Conservation (phyloP, 2,113 vertebrate species). For the Verasper variegatus region DNA sequence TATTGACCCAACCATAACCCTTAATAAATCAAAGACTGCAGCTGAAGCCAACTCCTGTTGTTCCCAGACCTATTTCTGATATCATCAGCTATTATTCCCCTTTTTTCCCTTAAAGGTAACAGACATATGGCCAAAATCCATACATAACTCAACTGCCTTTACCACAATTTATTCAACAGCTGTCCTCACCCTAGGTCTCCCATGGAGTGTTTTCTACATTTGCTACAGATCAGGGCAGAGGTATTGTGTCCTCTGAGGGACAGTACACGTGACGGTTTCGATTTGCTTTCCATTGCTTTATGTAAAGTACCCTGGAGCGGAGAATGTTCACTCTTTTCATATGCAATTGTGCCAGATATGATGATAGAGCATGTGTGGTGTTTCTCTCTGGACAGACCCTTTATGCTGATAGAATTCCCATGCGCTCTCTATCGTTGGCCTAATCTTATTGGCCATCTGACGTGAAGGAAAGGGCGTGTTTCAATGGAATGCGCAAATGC, state of each 20-base stretch:
- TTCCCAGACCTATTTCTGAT: slow-evolving; percentile 14
- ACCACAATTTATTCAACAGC: slow-evolving; percentile 42
- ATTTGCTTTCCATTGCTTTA: slow-evolving; percentile 26
- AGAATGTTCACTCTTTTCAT: slow-evolving; percentile 15
- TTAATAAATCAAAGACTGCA: slow-evolving; percentile 37
- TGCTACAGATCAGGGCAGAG: slow-evolving; percentile 10
- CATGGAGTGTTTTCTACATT: slow-evolving; percentile 31
- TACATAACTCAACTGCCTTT: slow-evolving; percentile 25
- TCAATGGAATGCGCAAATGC: slow-evolving; percentile 45
- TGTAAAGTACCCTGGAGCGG: neutral
- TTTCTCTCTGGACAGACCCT: slow-evolving; percentile 10
- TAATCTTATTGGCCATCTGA: slow-evolving; percentile 64
- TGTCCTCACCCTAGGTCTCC: slow-evolving; percentile 27
- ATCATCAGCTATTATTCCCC: slow-evolving; percentile 9
- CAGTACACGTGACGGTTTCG: slow-evolving; percentile 23
- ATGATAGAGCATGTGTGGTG: slow-evolving; percentile 13
- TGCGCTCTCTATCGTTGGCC: slow-evolving; percentile 10
- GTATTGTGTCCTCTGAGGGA: slow-evolving; percentile 12
- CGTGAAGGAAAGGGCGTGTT: slow-evolving; percentile 61
- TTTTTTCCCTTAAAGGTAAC: slow-evolving; percentile 20
- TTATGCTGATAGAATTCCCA: slow-evolving; percentile 30
- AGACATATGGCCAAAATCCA: slow-evolving; percentile 28
- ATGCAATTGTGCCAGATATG: slow-evolving; percentile 22
- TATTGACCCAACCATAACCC: slow-evolving; percentile 23
- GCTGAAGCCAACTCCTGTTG: slow-evolving; percentile 15